A percentile compares a stretch with the other conserved stretches of the same genome.
Conservation (phyloP, 1,140 invertebrate species). For the Temnothorax nylanderi region DNA sequence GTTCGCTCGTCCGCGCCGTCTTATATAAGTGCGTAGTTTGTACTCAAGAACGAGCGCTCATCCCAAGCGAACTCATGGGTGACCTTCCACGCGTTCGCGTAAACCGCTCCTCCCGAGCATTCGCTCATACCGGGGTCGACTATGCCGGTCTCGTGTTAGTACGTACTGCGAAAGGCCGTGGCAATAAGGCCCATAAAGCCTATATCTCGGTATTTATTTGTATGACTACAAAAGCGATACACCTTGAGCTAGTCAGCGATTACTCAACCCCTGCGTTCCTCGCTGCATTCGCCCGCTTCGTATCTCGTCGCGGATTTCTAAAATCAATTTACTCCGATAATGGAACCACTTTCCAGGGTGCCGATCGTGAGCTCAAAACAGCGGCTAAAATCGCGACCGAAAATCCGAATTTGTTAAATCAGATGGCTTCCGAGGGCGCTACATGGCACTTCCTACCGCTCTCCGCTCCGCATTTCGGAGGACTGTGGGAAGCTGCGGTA, state of each 20-base stretch:
- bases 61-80: conserved; percentile 55
- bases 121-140: conserved; percentile 60
- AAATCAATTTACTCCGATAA: neutral
- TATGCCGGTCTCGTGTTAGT: conserved; percentile 71
- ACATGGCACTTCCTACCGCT: conserved; percentile 64
- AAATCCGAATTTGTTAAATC: neutral
- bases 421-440: neutral
- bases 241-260: neutral
- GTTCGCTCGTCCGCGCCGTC: conserved; percentile 46
- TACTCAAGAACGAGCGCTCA: neutral
- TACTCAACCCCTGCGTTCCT: neutral
- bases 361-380: neutral
- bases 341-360: neutral
- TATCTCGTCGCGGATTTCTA: neutral
- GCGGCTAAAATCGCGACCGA: neutral
- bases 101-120: conserved; percentile 9
- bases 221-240: neutral
- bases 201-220: conserved; percentile 58
- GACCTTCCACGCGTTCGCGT: conserved; percentile 68
- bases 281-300: neutral
- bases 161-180: neutral
- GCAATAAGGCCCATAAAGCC: conserved; percentile 54
- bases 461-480: conserved; percentile 39
- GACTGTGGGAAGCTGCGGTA: conserved; percentile 65
- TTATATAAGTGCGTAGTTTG: conserved; percentile 35